Conservation (phyloP, 2,113 vertebrate genomes). For the rabbit (Oryctolagus cuniculus) region DNA sequence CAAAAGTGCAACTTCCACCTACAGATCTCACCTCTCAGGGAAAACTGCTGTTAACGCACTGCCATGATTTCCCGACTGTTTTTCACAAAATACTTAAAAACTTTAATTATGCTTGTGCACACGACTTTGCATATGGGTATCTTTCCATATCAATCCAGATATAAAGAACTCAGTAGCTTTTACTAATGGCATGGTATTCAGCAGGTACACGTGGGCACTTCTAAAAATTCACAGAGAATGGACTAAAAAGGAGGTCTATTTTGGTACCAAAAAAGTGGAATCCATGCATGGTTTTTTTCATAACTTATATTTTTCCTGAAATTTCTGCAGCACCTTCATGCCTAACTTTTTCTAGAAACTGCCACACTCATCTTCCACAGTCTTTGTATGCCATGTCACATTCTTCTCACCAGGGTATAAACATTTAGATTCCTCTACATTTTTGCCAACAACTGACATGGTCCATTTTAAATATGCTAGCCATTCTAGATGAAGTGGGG, state of each 20-base stretch:
- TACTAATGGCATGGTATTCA: neutral
- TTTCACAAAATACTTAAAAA: constrained; percentile 4
- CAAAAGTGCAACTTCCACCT: constrained; percentile 35
- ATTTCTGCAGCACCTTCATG: neutral
- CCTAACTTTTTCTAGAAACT: constrained; percentile 36
- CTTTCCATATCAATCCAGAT: neutral
- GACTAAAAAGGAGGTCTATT: too few species aligned
- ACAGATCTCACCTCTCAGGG: neutral
- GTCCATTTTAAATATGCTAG: neutral
- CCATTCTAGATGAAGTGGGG: neutral
- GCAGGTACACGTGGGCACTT: too few species aligned
- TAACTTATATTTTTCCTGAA: too few species aligned
- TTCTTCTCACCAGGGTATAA: neutral
- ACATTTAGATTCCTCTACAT: neutral
- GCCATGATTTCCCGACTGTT: neutral
- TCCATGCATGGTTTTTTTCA: too few species aligned
- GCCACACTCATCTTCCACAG: neutral
- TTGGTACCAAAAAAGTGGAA: too few species aligned
- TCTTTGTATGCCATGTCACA: neutral
- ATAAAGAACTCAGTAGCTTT: neutral
- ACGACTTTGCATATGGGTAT: neutral
- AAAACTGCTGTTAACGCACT: constrained; percentile 42
- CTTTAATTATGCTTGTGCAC: neutral
- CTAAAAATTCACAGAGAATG: too few species aligned
- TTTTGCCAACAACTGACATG: neutral